phyloP scores from a whole-genome alignment of 1,140 invertebrate species.

The Nasonia vitripennis region DNA sequence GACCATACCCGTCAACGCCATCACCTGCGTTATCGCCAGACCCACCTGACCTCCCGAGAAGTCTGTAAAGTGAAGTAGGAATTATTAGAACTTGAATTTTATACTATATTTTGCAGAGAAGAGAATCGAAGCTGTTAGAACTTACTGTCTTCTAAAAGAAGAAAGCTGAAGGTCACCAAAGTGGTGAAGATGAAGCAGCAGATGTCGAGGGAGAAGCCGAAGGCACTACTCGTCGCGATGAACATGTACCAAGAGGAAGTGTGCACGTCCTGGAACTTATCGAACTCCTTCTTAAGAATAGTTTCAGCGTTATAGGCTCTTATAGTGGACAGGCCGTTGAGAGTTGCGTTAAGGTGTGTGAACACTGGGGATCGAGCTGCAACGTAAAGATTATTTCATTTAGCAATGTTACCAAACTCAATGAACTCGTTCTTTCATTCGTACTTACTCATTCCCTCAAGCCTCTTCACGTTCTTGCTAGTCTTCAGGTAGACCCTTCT shows the following conservation, averaged over 20 bases:
- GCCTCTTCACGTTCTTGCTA: constrained; percentile 88
- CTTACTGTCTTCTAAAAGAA: constrained; percentile 70
- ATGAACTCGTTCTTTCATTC: neutral
- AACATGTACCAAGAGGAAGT: constrained; percentile 83
- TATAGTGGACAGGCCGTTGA: constrained; percentile 93
- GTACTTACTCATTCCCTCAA: constrained; percentile 86
- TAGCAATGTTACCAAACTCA: too few relatives aligned
- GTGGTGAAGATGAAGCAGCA: constrained; percentile 83
- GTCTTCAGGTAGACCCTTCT: constrained; percentile 87
- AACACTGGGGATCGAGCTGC: constrained; percentile 88
- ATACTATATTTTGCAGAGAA: neutral
- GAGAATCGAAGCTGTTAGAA: constrained; percentile 3
- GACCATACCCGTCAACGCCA: constrained; percentile 78
- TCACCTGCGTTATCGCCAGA: constrained; percentile 77
- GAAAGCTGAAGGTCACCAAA: constrained; percentile 79
- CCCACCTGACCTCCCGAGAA: constrained; percentile 76
- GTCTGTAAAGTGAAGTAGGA: constrained; percentile 2
- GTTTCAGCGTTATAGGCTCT: constrained; percentile 88
- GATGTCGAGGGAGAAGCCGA: constrained; percentile 83
- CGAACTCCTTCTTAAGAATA: constrained; percentile 87
- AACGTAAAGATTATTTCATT: constrained; percentile 47
- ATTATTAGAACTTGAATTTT: neutral
- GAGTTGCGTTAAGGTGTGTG: constrained; percentile 90
- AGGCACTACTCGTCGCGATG: constrained; percentile 81
- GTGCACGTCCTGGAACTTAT: constrained; percentile 79